Evolutionary conservation across 2,888 invertebrate species (phyloP), one percentile per base, ranked within the genome.

Genomic region (Antheraea assamensis): DNA sequence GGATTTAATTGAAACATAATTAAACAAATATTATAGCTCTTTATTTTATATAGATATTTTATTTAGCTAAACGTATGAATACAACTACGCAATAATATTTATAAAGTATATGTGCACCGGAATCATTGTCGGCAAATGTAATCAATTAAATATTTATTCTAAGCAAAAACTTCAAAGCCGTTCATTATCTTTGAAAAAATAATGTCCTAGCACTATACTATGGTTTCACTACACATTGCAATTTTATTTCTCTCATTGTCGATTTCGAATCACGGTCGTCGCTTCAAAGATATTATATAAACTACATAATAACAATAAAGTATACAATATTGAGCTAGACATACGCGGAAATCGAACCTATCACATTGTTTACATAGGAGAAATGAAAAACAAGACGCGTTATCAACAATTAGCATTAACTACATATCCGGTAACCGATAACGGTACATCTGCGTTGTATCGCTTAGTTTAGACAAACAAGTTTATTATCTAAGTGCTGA

Each of bases 371-470:
- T 64, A 64, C 17, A 30, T 5, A 30, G 5, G 61, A 27, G 21
- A 64, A 64, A 2, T 17, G 61, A 68, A 68, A 68, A 68, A 68
- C 68, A 68, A 68, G 68, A 35, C 68, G 68, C 17, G n/a, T 68
- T 35, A 68, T 68, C 68, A 35, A 68, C 35, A 35, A 68, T 68
- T 68, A 68, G 68, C 35, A 35, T 68, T 68, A 35, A 68, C 68
- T 35, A 68, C 68, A 35, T 31, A n/a, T 68, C 68, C 68, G 68
- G 31, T 8, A 68, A 35, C 17, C 7, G 68, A 68, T 68, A 68
- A 68, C 61, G 17, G 4, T 3, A 30, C 15, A 64, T 30, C 58
- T 30, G 30, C 61, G 27, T 30, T 15, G 30, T 1, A 17, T 64
- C 61, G 5, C 61, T 64, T 64, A 64, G 27, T 27, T 27, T 30